These are phyloP conservation scores for Cataglyphis cursor DNA, from an alignment of 2,888 invertebrate genomes.

Conservation along the genomic window DNA sequence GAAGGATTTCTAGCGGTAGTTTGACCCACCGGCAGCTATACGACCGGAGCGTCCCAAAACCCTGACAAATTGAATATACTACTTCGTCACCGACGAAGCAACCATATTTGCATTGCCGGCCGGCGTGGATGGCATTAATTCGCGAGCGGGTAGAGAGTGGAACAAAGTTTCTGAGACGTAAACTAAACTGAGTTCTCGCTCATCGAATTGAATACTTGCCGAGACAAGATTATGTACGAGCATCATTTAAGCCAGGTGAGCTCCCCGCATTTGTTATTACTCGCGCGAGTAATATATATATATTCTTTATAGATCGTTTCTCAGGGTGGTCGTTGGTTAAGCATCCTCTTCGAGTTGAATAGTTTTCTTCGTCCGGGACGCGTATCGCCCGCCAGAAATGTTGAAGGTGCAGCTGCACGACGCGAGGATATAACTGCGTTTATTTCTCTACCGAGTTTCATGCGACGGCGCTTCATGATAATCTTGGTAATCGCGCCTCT, in stretches of 20 bases:
- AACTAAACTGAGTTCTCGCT: slow-evolving; percentile 37
- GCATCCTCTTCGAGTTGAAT: background rate
- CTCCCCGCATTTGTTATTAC: background rate
- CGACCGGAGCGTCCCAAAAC: slow-evolving; percentile 48
- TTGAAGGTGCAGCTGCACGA: background rate
- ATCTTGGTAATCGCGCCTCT: slow-evolving; percentile 40
- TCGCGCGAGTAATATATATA: background rate
- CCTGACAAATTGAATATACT: slow-evolving; percentile 62
- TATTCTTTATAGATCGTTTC: background rate
- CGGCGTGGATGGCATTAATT: slow-evolving; percentile 55
- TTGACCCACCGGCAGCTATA: slow-evolving; percentile 28
- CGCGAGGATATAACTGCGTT: slow-evolving; percentile 23
- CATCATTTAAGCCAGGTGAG: slow-evolving; percentile 8
- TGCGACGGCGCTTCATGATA: slow-evolving; percentile 18
- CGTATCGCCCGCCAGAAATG: background rate
- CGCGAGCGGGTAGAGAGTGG: slow-evolving; percentile 21
- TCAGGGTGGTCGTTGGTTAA: background rate
- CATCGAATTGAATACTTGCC: slow-evolving; percentile 45
- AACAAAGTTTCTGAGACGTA: slow-evolving; percentile 44
- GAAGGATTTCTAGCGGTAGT: slow-evolving; percentile 53
- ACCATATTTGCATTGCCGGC: slow-evolving; percentile 56
- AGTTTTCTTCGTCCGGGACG: background rate
- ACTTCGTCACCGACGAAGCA: slow-evolving; percentile 29
- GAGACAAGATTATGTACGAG: slow-evolving; percentile 2
- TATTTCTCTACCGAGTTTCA: slow-evolving; percentile 36